These are phyloP conservation scores for Pammene aurita DNA, from an alignment of 2,888 invertebrate species.

Conservation along the genomic window DNA sequence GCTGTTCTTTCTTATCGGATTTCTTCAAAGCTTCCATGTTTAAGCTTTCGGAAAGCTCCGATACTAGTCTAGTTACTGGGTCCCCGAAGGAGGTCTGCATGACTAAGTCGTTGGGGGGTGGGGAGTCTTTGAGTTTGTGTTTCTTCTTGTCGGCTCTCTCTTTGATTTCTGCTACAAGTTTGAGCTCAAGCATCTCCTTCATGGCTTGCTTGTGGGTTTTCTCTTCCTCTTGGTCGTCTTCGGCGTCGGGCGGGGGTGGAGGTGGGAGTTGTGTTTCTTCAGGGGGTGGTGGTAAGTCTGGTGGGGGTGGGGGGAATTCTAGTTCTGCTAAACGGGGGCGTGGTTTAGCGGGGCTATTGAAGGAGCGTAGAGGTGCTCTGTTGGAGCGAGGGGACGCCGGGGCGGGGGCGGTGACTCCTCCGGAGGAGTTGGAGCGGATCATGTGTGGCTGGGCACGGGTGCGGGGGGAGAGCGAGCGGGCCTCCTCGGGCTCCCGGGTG, in stretches of 20 bases:
- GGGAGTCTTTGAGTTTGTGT: conserved; percentile 81
- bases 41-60: conserved; percentile 92
- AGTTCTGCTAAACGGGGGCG: conserved; percentile 91
- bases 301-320: conserved; percentile 94
- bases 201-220: conserved; percentile 78
- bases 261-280: conserved; percentile 82
- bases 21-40: conserved; percentile 84
- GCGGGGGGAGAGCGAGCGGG: conserved; percentile 86
- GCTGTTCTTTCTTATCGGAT: conserved; percentile 53
- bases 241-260: conserved; percentile 76
- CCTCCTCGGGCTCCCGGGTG: conserved; percentile 71
- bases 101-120: conserved; percentile 61
- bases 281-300: conserved; percentile 90
- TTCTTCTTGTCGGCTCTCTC: conserved; percentile 88
- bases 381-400: conserved; percentile 73
- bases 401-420: conserved; percentile 87
- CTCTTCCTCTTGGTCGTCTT: conserved; percentile 64
- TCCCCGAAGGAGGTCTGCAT: conserved; percentile 81
- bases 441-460: conserved; percentile 90
- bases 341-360: conserved; percentile 88
- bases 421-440: conserved; percentile 95
- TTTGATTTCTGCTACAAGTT: conserved; percentile 92
- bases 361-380: conserved; percentile 60
- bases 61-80: conserved; percentile 91
- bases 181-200: conserved; percentile 92